Base-by-base conservation (phyloP, 1,140 invertebrate species). In the Mamestra configurata region DNA sequence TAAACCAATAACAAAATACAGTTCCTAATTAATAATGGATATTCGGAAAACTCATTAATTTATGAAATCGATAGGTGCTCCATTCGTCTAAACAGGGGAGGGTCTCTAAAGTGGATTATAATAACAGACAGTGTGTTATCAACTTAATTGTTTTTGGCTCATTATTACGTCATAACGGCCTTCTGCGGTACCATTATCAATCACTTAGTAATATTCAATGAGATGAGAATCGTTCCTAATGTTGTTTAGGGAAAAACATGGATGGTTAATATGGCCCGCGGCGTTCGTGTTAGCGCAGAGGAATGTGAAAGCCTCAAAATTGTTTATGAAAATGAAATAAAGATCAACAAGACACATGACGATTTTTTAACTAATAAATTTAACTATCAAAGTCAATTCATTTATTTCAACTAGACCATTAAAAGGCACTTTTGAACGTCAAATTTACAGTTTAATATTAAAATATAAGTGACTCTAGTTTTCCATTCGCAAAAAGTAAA, bases 51-150 rank as follows among this genome's bases (percentile, higher is more conserved):
- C 18, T 37, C 59, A 64, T 24, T 55, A 55, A 18, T 53, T 68
- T 49, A 43, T 43, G 40, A 49, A 43, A 49, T 46, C 20, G 11
- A 68, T 68, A 46, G 64, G 64, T 68, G 13, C 57, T 61, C 20
- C 18, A n/a, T 68, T 22, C 64, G 31, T 31, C 18, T 22, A 43
- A 64, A 64, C 10, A 13, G 40, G 15, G 40, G 64, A 24, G 40
- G 22, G 40, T 11, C 64, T 46, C 11, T 27, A 68, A 46, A 68
- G 64, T 27, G 37, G 64, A 68, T 68, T 68, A 46, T 68, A 68
- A 24, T 68, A 46, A 68, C 22, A 18, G 22, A 1, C 20, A 13
- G 37, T 27, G 22, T 46, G 64, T 49, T 46, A 49, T 68, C 40
- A 27, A 46, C 22, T 24, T 68, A 68, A 68, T 68, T 68, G 40